These are phyloP conservation scores for Helicorthomorpha holstii DNA, from an alignment of 1,140 invertebrate species.

Conservation along the genomic window DNA sequence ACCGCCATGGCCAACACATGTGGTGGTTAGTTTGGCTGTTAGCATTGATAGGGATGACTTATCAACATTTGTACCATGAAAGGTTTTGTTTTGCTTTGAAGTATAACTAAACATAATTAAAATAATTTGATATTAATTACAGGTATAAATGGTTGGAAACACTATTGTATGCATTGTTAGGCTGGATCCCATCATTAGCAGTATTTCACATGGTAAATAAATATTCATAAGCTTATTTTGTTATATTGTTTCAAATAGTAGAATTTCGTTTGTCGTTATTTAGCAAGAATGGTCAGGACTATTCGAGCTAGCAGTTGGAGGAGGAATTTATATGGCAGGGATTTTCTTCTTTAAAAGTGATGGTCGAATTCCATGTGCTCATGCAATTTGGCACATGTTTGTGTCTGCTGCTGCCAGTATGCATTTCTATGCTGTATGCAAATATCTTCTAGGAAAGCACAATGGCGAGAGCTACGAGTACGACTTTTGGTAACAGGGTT, in stretches of 20 bases:
- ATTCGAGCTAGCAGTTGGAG: slow-evolving; percentile 63
- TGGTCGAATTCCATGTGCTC: slow-evolving; percentile 79
- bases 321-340: slow-evolving; percentile 65
- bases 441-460: slow-evolving; percentile 22
- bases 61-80: slow-evolving; percentile 84
- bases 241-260: too few species aligned
- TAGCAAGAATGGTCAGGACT: slow-evolving; percentile 58
- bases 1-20: slow-evolving; percentile 40
- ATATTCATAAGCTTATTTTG: too few species aligned
- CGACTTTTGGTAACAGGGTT: too few species aligned
- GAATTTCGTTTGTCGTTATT: slow-evolving; percentile 13
- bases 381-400: slow-evolving; percentile 93
- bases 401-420: slow-evolving; percentile 66
- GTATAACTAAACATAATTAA: too few species aligned
- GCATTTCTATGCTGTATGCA: slow-evolving; percentile 47
- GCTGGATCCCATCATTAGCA: slow-evolving; percentile 53
- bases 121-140: too few species aligned
- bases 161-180: slow-evolving; percentile 28
- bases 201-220: slow-evolving; percentile 32
- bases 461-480: too few species aligned
- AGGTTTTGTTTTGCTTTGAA: slow-evolving; percentile 23
- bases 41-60: slow-evolving; percentile 67
- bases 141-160: slow-evolving; percentile 82
- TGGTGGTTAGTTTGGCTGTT: slow-evolving; percentile 70
- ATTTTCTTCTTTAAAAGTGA: slow-evolving; percentile 89